Percentiles rank a stretch among this genome's conserved stretches.
These are phyloP conservation scores for Poeciliopsis turneri DNA, from an alignment of 2,797 vertebrate genomes.

Conservation along the genomic window DNA sequence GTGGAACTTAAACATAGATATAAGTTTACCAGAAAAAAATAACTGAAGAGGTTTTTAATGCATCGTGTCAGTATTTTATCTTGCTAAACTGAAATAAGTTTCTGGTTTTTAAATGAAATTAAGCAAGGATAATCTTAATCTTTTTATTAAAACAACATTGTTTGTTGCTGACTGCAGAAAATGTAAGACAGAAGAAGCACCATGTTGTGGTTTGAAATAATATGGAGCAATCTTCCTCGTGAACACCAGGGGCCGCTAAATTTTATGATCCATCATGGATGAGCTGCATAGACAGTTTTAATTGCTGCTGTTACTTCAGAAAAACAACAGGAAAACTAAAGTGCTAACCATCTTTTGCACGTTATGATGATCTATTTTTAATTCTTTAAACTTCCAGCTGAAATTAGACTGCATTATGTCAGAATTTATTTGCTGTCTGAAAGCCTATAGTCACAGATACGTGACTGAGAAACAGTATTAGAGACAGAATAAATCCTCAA, in stretches of 20 bases:
- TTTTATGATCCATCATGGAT: constrained; percentile 22
- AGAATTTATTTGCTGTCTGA: neutral
- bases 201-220: neutral
- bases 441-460: neutral
- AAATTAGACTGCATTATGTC: neutral
- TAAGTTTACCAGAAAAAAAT: neutral
- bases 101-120: too few relatives aligned
- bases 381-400: neutral
- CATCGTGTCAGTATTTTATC: neutral
- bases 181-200: neutral
- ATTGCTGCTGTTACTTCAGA: constrained; percentile 1
- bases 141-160: neutral
- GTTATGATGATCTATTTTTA: neutral
- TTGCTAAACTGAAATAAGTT: neutral
- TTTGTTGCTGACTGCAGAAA: neutral
- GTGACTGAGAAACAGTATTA: neutral
- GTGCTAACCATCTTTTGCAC: neutral
- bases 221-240: constrained; percentile 4
- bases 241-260: constrained; percentile 55
- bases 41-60: neutral
- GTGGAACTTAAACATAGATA: neutral
- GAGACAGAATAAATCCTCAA: neutral
- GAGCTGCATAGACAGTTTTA: constrained; percentile 30
- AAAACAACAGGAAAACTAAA: neutral
- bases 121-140: neutral